Evolutionary conservation across 2,888 invertebrate species (phyloP), one percentile per base, ranked within the genome.

Genomic region (Tenthredo mesomela): DNA sequence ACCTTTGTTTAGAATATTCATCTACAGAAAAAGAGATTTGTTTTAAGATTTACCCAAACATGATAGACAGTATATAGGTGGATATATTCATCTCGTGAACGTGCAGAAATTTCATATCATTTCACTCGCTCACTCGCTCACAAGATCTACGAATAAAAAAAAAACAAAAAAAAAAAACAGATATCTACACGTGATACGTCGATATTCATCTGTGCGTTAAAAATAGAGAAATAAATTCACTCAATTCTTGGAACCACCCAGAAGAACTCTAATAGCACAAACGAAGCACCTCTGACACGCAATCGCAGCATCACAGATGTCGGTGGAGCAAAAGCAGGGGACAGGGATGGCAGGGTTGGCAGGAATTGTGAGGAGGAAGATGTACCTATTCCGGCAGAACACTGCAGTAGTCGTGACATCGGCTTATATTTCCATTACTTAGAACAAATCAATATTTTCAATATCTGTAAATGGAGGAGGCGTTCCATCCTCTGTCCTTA

Each of bases 361-460:
- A 61, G 58, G 65, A 18, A 54, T 65, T 78, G 54, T 4, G 78
- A 37, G 29, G 47, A 12, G 29, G 47, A 67, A 58, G 67, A 21
- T 29, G 82, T 65, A 67, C 80, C 58, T 40, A 61, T n/a, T 15
- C 80, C 47, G 50, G 47, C 10, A 67, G 3, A 67, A 61, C 40
- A 37, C 21, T 29, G 61, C n/a, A 50, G 40, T 40, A 61, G 25
- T 70, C 67, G 82, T 67, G 82, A 82, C 67, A 82, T 82, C 67
- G 50, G 65, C 85, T 87, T 86, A 85, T 86, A 85, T 86, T 85
- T 87, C 89, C 88, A 89, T 90, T 88, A 88, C 90, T 90, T 88
- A 88, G 88, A 87, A 88, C 86, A 86, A 89, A 90, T 91, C 90
- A 89, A 91, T 90, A 91, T 89, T 91, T 91, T 90, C 90, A 91